Evolutionary conservation across 2,888 invertebrate species (phyloP), one percentile per base, ranked within the genome.

Genomic region (Leptinotarsa rubiginosa): DNA sequence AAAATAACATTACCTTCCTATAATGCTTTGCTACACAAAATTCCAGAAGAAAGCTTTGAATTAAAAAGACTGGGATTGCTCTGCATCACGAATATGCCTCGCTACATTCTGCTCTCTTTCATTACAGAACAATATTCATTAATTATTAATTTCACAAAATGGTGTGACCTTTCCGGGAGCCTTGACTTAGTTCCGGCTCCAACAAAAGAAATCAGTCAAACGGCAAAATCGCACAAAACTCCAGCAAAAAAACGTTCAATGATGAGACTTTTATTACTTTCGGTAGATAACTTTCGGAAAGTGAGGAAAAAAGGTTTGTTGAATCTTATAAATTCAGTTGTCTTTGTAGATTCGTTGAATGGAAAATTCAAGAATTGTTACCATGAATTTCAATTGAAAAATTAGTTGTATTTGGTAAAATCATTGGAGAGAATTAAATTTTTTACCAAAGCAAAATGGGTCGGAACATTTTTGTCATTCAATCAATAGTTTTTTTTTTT

Each of bases 111-210:
- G 20, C 12, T 20, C 20, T 18, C 20, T 54, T 20, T 20, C 20
- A 56, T 56, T 15, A 56, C 56, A 20, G 56, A 20, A 20, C 12
- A 18, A 22, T 56, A 56, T 22, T 15, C 56, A 25, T 56, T 56
- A 56, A 56, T 56, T 56, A 22, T 20, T 56, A 56, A 56, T 56
- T 56, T 22, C 56, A 20, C 56, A 15, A 13, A 56, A 20, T 56
- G 13, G 56, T 56, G 10, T 16, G 56, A 56, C 56, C 56, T 56
- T 56, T 56, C 20, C 22, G 13, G 20, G 18, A 25, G 13, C 22
- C 56, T 56, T 20, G 25, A 56, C 56, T 12, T 15, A 22, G 22
- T 18, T 56, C 15, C n/a, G 16, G 4, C 4, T n/a, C n/a, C 16
- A 5, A 50, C 41, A 13, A 56, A 56, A 56, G 22, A 20, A 20